Percentiles rank a stretch among this genome's conserved stretches.
These are phyloP conservation scores for Aleiodes leptofemur DNA, from an alignment of 2,888 invertebrate genomes.

Conservation along the genomic window DNA sequence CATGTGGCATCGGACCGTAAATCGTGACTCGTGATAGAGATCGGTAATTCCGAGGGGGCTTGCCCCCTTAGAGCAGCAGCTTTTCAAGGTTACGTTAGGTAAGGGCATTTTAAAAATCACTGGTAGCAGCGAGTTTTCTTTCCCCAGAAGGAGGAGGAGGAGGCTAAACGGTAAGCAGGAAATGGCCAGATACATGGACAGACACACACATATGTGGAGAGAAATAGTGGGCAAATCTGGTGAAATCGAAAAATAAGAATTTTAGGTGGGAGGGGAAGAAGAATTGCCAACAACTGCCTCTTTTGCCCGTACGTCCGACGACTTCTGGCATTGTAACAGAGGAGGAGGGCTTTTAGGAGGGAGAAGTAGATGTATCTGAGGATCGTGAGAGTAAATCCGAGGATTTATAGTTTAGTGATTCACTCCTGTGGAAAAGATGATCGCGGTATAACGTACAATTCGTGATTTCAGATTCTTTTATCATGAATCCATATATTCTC, in stretches of 20 bases:
- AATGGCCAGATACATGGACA: conserved; percentile 59
- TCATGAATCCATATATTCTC: conserved; percentile 51
- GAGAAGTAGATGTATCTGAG: conserved; percentile 53
- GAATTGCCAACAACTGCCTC: conserved; percentile 25
- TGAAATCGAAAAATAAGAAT: background rate
- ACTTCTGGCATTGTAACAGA: background rate
- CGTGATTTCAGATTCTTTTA: conserved; percentile 58
- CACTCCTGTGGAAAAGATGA: conserved; percentile 57
- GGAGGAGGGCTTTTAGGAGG: conserved; percentile 40
- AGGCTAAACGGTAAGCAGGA: conserved; percentile 62
- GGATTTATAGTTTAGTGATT: conserved; percentile 65
- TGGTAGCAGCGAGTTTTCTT: conserved; percentile 10
- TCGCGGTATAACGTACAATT: conserved; percentile 59
- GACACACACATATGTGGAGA: background rate
- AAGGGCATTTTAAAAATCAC: conserved; percentile 4
- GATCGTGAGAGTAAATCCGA: conserved; percentile 64
- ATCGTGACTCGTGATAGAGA: conserved; percentile 64
- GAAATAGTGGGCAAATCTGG: no score
- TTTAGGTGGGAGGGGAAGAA: conserved; percentile 22
- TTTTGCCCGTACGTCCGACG: background rate
- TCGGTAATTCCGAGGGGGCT: conserved; percentile 60
- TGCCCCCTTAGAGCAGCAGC: conserved; percentile 58
- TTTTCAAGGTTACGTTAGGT: conserved; percentile 59
- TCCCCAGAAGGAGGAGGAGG: background rate
- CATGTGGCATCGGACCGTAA: conserved; percentile 56